A percentile compares a stretch with the other conserved stretches of the same genome.
These are phyloP conservation scores for Incurvaria masculella DNA, from an alignment of 2,888 invertebrate species.

Conservation along the genomic window DNA sequence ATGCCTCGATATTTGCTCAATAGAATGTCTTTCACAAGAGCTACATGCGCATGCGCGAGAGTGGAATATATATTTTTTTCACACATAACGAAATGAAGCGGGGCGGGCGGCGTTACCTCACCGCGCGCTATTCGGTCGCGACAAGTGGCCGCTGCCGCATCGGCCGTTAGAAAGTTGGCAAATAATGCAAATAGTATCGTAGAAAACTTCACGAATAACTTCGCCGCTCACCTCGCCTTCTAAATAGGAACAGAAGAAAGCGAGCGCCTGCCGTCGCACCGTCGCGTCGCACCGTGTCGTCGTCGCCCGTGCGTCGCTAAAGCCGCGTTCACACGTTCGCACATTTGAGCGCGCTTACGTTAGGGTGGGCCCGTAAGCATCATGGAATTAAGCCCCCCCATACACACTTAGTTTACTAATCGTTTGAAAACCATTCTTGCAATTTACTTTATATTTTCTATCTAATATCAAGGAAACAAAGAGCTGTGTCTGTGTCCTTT, in stretches of 20 bases:
- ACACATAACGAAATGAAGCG: constrained; percentile 49
- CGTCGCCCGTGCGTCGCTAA: no score
- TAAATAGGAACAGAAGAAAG: constrained; percentile 54
- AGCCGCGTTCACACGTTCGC: no score
- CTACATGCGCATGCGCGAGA: constrained; percentile 33
- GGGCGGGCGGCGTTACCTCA: constrained; percentile 40
- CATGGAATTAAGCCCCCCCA: no score
- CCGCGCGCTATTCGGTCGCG: constrained; percentile 43
- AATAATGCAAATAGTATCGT: constrained; percentile 57
- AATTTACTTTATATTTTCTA: no score
- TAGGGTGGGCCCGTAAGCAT: no score
- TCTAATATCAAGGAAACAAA: no score
- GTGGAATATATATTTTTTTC: constrained; percentile 34
- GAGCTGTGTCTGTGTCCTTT: no score
- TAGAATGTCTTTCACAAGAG: not conserved
- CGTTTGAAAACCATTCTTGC: no score
- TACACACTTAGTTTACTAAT: no score
- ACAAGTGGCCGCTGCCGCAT: constrained; percentile 51
- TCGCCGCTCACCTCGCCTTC: constrained; percentile 33
- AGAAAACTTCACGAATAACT: constrained; percentile 56
- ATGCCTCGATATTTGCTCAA: not conserved
- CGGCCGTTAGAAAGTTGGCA: constrained; percentile 57
- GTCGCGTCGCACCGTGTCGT: no score
- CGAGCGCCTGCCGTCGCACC: no score
- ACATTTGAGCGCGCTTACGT: no score